phyloP scores from a whole-genome alignment of 1,140 invertebrate species.

The Lepidurus arcticus region DNA sequence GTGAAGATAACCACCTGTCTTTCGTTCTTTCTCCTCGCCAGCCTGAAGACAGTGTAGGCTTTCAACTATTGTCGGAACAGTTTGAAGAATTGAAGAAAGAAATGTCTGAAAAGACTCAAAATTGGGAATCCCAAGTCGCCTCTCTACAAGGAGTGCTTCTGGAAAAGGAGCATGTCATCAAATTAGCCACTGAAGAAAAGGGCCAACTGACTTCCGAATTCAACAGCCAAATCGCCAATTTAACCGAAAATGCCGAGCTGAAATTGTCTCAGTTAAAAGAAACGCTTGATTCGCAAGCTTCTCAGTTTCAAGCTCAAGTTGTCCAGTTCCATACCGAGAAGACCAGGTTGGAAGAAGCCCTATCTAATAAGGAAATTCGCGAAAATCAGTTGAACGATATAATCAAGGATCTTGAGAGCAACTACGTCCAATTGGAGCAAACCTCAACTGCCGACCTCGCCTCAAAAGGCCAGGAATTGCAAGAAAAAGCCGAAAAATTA shows the following conservation, averaged over 20 bases:
- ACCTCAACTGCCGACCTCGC: background rate
- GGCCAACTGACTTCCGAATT: no score
- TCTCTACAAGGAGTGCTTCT: background rate
- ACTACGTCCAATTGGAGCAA: background rate
- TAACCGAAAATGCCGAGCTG: background rate
- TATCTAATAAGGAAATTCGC: background rate
- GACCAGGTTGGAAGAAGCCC: background rate
- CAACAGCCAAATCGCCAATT: no score
- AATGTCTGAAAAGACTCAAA: background rate
- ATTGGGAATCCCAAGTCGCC: background rate
- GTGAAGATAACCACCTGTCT: background rate
- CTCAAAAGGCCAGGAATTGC: background rate
- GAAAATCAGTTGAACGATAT: background rate
- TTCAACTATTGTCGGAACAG: background rate
- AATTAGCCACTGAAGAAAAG: no score
- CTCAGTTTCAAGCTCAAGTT: background rate
- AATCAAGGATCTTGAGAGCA: background rate
- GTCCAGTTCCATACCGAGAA: background rate
- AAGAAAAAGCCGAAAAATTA: background rate
- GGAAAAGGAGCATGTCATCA: background rate
- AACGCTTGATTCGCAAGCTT: background rate
- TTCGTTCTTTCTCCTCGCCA: background rate
- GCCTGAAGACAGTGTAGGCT: background rate
- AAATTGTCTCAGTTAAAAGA: background rate
- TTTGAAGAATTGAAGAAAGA: background rate